Conservation (phyloP, 2,113 vertebrate species). For the Rhinoderma darwinii region DNA sequence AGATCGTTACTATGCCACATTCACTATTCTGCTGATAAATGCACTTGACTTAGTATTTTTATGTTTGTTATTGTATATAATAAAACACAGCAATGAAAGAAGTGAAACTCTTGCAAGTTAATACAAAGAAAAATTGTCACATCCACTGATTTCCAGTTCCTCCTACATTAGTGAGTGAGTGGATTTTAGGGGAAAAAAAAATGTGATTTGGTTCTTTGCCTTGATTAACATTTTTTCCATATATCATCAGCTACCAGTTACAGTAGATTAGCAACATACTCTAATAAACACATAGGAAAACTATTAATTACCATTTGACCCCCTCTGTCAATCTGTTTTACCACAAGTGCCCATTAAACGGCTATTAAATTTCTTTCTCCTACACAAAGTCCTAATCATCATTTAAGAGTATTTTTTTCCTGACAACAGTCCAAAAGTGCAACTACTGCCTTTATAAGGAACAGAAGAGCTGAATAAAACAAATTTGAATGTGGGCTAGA, state of each 20-base stretch:
- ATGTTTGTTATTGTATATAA: constrained; percentile 41
- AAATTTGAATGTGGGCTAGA: neutral
- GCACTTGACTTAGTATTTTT: constrained; percentile 45
- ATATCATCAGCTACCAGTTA: constrained; percentile 40
- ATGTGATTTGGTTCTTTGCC: constrained; percentile 2
- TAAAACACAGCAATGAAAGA: neutral
- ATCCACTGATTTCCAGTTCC: constrained; percentile 7
- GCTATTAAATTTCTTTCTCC: constrained; percentile 53
- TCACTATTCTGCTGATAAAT: constrained; percentile 51
- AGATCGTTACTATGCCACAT: constrained; percentile 48
- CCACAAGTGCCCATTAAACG: constrained; percentile 61
- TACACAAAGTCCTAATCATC: constrained; percentile 57
- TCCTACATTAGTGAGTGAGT: constrained; percentile 41
- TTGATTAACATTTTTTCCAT: constrained; percentile 47
- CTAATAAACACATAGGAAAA: constrained; percentile 64
- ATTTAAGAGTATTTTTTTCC: neutral
- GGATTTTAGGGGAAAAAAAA: constrained; percentile 22
- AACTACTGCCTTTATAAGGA: constrained; percentile 26
- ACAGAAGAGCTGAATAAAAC: neutral
- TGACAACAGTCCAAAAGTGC: constrained; percentile 33
- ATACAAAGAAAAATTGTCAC: constrained; percentile 5
- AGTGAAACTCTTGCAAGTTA: constrained; percentile 2
- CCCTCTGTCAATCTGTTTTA: constrained; percentile 61
- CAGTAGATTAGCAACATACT: constrained; percentile 63
- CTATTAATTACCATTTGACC: constrained; percentile 66